A percentile compares a stretch with the other conserved stretches of the same genome.
These are phyloP conservation scores for Willowsia nigromaculata DNA, from an alignment of 2,888 invertebrate species.

Conservation along the genomic window DNA sequence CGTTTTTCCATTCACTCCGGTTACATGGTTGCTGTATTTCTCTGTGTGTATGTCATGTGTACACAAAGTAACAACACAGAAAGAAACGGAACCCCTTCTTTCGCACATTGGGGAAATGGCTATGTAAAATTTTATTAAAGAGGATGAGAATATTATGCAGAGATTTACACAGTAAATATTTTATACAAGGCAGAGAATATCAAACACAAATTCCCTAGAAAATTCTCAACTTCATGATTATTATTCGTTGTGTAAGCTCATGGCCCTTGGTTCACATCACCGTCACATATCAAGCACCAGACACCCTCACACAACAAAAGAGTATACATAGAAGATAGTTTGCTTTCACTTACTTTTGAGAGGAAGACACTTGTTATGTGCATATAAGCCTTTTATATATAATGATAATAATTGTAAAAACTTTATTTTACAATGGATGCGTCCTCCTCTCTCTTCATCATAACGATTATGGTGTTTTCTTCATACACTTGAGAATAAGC, in stretches of 20 bases:
- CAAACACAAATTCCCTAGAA: constrained; percentile 48
- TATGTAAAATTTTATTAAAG: constrained; percentile 35
- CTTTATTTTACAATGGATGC: constrained; percentile 38
- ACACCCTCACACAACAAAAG: constrained; percentile 5
- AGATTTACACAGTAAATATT: constrained; percentile 48
- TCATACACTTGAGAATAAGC: constrained; percentile 34
- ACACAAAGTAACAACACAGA: not conserved
- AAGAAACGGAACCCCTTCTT: constrained; percentile 13
- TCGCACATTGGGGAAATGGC: constrained; percentile 14
- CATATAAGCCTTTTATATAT: constrained; percentile 7
- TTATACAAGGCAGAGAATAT: constrained; percentile 22
- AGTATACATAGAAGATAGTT: not conserved
- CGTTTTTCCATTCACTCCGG: constrained; percentile 8
- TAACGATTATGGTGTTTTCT: constrained; percentile 30
- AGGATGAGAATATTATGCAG: constrained; percentile 53
- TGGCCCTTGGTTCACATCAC: constrained; percentile 34
- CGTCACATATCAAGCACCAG: constrained; percentile 35
- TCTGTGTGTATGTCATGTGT: not conserved
- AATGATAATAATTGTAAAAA: constrained; percentile 29
- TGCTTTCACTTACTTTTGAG: not conserved
- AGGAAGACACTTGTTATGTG: not conserved
- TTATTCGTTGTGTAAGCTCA: constrained; percentile 44
- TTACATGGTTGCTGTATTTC: not conserved
- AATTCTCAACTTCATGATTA: constrained; percentile 59
- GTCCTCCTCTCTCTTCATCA: constrained; percentile 1